Conservation (phyloP, 2,113 vertebrate genomes). For the Asarcornis scutulata region DNA sequence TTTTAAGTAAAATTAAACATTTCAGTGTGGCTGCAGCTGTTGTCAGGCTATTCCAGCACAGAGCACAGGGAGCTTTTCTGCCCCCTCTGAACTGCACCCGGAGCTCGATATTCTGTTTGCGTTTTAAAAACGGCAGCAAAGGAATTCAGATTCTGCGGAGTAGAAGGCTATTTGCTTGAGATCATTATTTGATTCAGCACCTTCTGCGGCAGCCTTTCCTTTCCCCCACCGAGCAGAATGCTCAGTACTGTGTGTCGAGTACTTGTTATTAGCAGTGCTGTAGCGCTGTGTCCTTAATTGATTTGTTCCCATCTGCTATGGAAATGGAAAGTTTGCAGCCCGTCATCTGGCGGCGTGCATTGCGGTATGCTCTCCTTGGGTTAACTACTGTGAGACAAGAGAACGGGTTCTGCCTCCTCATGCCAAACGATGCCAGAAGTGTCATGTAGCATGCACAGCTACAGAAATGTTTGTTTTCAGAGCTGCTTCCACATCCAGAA, state of each 20-base stretch:
- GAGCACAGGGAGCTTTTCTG: neutral
- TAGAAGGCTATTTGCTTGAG: neutral
- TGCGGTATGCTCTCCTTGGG: neutral
- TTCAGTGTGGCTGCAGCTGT: neutral
- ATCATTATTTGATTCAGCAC: neutral
- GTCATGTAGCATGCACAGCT: rapidly evolving
- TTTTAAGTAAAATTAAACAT: conserved; percentile 50
- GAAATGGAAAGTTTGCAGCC: conserved; percentile 19
- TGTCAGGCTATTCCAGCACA: neutral
- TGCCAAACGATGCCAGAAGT: neutral
- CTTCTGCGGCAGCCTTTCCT: neutral
- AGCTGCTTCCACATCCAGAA: neutral
- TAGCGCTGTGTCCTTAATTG: neutral
- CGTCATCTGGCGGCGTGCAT: neutral
- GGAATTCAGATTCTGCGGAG: neutral
- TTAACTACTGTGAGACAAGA: neutral
- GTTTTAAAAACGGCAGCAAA: neutral
- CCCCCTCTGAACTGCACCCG: conserved; percentile 16
- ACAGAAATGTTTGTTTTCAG: neutral
- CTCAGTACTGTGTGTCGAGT: rapidly evolving
- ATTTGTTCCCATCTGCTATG: conserved; percentile 42
- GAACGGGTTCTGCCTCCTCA: neutral
- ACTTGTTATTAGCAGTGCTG: neutral
- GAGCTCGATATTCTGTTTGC: conserved; percentile 33
- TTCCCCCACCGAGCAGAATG: neutral